A percentile compares a stretch with the other conserved stretches of the same genome.
Conservation (phyloP, 2,888 invertebrate species). For the Chorisops tibialis region DNA sequence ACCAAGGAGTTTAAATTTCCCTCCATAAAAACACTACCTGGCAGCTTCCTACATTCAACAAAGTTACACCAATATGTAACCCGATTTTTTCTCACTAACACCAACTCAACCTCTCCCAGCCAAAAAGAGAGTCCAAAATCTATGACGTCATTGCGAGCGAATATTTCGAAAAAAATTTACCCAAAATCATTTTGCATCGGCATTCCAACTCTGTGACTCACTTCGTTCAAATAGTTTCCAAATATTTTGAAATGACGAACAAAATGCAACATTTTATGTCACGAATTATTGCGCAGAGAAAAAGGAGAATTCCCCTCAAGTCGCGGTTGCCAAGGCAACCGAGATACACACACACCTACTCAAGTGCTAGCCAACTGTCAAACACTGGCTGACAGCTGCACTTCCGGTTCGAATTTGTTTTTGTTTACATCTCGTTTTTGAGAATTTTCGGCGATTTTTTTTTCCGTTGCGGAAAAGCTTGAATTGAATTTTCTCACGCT, state of each 20-base stretch:
- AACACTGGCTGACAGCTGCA: not conserved
- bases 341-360: conserved; percentile 4
- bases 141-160: conserved; percentile 11
- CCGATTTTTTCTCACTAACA: too few species aligned
- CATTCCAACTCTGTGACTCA: too few species aligned
- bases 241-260: too few species aligned
- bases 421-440: conserved; percentile 7
- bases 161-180: not conserved
- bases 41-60: too few species aligned
- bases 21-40: too few species aligned
- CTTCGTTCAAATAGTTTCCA: too few species aligned
- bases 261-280: not conserved
- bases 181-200: too few species aligned
- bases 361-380: not conserved
- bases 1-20: too few species aligned
- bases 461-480: too few species aligned
- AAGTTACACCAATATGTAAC: too few species aligned
- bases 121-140: not conserved
- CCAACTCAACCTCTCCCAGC: too few species aligned
- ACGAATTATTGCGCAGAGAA: not conserved
- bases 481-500: too few species aligned
- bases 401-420: not conserved
- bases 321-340: conserved; percentile 6
- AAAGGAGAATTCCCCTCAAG: not conserved
- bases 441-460: not conserved